These are phyloP conservation scores for Azorinus chamasolen DNA, from an alignment of 2,888 invertebrate species.

Conservation along the genomic window DNA sequence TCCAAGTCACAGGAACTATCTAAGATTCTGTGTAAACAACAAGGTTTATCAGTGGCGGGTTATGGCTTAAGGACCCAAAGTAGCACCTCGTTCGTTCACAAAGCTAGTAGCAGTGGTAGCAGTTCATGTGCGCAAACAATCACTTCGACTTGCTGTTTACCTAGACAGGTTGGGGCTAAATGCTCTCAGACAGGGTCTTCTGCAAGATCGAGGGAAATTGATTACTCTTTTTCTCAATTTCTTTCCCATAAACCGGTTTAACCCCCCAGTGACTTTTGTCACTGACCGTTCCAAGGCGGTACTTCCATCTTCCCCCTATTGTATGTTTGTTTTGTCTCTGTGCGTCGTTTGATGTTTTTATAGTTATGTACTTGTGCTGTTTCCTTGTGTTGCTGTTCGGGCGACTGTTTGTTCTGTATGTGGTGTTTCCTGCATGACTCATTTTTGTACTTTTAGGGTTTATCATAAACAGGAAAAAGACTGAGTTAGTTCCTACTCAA, in stretches of 20 bases:
- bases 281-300: no score
- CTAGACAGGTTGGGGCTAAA: constrained; percentile 49
- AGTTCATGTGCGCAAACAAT: constrained; percentile 26
- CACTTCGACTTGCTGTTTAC: constrained; percentile 43
- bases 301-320: no score
- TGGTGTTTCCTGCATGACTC: no score
- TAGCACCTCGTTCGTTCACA: constrained; percentile 37
- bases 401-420: no score
- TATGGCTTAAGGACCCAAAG: constrained; percentile 14
- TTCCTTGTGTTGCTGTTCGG: no score
- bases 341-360: no score
- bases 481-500: constrained; percentile 27
- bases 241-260: no score
- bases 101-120: constrained; percentile 47
- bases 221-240: no score
- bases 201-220: constrained; percentile 24
- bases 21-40: constrained; percentile 24
- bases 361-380: no score
- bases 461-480: constrained; percentile 50
- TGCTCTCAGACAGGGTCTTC: constrained; percentile 3
- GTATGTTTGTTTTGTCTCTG: no score
- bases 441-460: constrained; percentile 45
- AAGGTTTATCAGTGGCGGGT: constrained; percentile 13
- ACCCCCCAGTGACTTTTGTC: no score
- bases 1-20: constrained; percentile 29